Conservation (phyloP, 2,797 vertebrate genomes). For the Eidolon dupreanum region DNA sequence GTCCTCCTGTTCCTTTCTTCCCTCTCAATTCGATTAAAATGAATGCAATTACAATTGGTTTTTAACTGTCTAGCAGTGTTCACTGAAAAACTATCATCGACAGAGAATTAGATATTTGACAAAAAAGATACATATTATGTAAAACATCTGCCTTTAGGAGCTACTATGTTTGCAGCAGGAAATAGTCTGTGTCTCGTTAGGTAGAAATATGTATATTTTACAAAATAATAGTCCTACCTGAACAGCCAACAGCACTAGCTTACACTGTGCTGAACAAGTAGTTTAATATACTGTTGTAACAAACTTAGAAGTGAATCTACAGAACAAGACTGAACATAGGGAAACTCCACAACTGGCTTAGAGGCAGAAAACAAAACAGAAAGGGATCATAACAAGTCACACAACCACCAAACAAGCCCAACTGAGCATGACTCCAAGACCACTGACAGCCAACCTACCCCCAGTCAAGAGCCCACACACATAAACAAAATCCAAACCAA, state of each 20-base stretch:
- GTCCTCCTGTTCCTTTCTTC: slow-evolving; percentile 18
- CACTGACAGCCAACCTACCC: not conserved
- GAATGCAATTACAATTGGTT: not conserved
- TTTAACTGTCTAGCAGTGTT: not conserved
- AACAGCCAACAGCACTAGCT: not conserved
- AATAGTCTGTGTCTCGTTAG: not conserved
- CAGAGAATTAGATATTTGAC: not conserved
- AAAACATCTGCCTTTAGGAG: not conserved
- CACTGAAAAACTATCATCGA: slow-evolving; percentile 15
- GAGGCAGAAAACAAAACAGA: not conserved
- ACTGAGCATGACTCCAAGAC: not conserved
- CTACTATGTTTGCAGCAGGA: not conserved
- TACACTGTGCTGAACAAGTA: not conserved
- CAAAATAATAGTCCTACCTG: not conserved
- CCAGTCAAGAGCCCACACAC: not conserved
- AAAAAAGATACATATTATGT: not conserved
- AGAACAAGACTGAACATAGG: not conserved
- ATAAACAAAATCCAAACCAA: not conserved
- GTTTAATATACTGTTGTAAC: not conserved
- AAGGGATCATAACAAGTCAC: not conserved
- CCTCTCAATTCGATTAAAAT: slow-evolving; percentile 18
- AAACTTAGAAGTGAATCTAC: not conserved
- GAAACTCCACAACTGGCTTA: not conserved
- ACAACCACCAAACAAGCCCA: not conserved
- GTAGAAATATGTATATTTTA: not conserved